Base-by-base conservation (phyloP, 2,888 invertebrate genomes). In the Nymphalis polychloros region DNA sequence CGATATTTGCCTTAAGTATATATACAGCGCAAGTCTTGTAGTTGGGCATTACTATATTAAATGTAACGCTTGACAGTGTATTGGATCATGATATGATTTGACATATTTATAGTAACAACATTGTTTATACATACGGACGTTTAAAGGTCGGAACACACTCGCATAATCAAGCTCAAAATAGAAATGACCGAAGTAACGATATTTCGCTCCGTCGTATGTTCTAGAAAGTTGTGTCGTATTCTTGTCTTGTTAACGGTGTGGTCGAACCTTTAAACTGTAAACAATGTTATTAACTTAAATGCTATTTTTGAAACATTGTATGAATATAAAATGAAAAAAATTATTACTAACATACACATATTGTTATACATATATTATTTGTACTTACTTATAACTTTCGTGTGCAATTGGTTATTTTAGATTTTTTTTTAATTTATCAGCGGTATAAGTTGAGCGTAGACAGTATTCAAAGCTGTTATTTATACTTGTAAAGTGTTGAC, bases 41-140 rank as follows among this genome's bases (percentile, higher is more conserved):
- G 48, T 7, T 41, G 62, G 50, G 62, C 62, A 62, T 62, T 62
- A 52, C 8, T 57, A 13, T 50, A 50, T 16, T 49, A 20, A 10
- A 35, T 41, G 57, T 57, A 31, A 17, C 8, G 61, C 61, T 61
- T 61, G 49, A 49, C 27, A 27, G 31, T 61, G 63, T 63, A 52
- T 17, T 31, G 52, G 23, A 19, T 52, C 10, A 20, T 27, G 23
- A 50, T 19, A 50, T 50, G 19, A n/a, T 55, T 8, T 55, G 53
- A 55, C 53, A 17, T 17, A 55, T 17, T 31, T 17, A 0, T 19
- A n/a, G 2, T 17, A 27, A 13, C 10, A 16, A n/a, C 31, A 2
- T 17, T 41, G 41, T 41, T 41, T 41, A 13, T 13, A 3, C 13
- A 3, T 4, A 10, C 41, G n/a, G n/a, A 41, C 41, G 41, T 41